Evolutionary conservation across 2,888 invertebrate species (phyloP), one percentile per base, ranked within the genome.

Genomic region (Patella ulyssiponensis): DNA sequence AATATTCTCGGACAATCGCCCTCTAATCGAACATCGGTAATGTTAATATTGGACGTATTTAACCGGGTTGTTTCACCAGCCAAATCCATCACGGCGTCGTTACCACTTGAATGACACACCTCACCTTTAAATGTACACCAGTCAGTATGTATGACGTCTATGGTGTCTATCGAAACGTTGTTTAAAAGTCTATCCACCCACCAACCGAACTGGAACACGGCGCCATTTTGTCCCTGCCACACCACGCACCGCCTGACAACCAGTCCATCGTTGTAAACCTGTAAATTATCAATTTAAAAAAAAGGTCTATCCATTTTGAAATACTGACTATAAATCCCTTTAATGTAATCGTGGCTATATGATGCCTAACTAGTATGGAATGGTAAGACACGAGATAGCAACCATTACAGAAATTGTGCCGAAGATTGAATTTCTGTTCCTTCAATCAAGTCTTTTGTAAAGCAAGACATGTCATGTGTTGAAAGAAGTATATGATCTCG

Each of bases 121-220:
- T 71, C 23, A 51, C 58, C 71, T 17, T 74, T 71, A 33, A 74
- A 74, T 3, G 74, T 69, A 69, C 74, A 77, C 77, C 77, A 77
- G 44, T 77, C 77, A 0, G 74, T 74, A 23, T 74, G 77, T 23
- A 77, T 77, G 51, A 74, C 44, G 71, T 77, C 77, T 17, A 77
- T 77, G n/a, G 74, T 71, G 23, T 56, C 20, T 33, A 77, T 71
- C 0, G 51, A n/a, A 4, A 77, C 58, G 20, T 74, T 69, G 14
- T 44, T 27, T 17, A 71, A 58, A 27, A 71, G 17, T 51, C 71
- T 5, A 14, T 52, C 33, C 9, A 27, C 44, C 77, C 77, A 77
- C 77, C 77, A 74, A n/a, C 77, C 74, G 12, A 52, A 33, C 52
- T 77, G 77, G n/a, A 77, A 77, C 23, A 74, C 77, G 3, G 77